These are phyloP conservation scores for Cryptotermes secundus DNA, from an alignment of 1,140 invertebrate species.

Conservation along the genomic window DNA sequence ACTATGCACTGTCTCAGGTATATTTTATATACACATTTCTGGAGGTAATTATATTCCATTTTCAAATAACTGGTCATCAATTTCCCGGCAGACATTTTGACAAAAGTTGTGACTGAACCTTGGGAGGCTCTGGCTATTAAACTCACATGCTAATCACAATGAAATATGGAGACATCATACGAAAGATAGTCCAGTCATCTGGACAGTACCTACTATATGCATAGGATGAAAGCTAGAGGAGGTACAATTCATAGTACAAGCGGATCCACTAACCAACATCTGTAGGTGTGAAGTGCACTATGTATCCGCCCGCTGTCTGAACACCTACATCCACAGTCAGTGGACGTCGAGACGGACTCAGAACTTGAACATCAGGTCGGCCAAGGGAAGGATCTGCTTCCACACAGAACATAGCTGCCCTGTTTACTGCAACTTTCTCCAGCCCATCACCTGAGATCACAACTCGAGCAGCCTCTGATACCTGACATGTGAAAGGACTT, in stretches of 20 bases:
- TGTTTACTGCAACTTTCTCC: constrained; percentile 90
- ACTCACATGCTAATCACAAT: too few species aligned
- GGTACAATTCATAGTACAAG: not conserved
- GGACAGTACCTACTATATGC: not conserved
- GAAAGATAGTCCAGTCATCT: too few species aligned
- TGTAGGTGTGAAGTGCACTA: constrained; percentile 79
- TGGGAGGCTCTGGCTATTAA: too few species aligned
- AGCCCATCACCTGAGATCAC: constrained; percentile 73
- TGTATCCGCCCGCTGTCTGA: constrained; percentile 49
- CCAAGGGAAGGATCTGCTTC: constrained; percentile 70
- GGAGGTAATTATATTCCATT: too few species aligned
- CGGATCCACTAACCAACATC: constrained; percentile 70
- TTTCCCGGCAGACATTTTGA: too few species aligned
- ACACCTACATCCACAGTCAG: constrained; percentile 19
- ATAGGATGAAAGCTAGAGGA: not conserved
- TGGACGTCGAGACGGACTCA: constrained; percentile 67
- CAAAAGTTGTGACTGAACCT: too few species aligned
- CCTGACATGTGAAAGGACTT: constrained; percentile 72
- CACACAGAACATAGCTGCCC: constrained; percentile 79
- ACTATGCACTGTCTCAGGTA: too few species aligned
- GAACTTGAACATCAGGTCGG: constrained; percentile 73
- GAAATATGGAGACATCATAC: too few species aligned
- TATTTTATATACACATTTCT: too few species aligned
- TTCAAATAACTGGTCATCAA: too few species aligned
- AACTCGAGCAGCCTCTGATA: constrained; percentile 72